Evolutionary conservation across 2,888 invertebrate species (phyloP).

Genomic region (Zygothrica quintamaculata): DNA sequence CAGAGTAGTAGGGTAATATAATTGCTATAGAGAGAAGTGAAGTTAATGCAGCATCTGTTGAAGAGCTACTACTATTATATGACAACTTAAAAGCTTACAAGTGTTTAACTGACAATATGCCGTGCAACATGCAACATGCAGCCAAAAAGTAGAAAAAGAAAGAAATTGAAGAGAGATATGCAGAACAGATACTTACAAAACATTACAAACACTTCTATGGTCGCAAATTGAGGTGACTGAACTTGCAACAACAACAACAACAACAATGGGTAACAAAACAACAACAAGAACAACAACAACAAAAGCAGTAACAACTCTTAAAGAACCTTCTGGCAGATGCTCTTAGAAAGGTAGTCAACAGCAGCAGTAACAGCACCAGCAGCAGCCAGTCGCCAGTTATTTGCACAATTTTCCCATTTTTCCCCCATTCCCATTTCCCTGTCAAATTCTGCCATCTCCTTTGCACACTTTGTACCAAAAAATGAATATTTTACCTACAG

Average conservation of each 20-base stretch:
- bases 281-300: slow-evolving; percentile 6
- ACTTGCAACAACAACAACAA: slow-evolving; percentile 41
- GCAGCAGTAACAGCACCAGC: no score
- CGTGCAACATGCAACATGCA: slow-evolving; percentile 11
- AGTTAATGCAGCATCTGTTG: no score
- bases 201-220: slow-evolving; percentile 50
- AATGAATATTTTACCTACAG: no score
- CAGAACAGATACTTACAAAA: slow-evolving; percentile 17
- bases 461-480: not conserved
- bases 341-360: slow-evolving; percentile 3
- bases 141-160: not conserved
- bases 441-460: no score
- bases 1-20: no score
- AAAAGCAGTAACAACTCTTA: not conserved
- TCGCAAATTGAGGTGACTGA: slow-evolving; percentile 61
- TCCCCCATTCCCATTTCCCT: not conserved
- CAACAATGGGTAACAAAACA: not conserved
- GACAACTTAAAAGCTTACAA: slow-evolving; percentile 26
- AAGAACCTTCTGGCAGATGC: not conserved
- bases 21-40: no score
- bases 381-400: slow-evolving; percentile 34
- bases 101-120: slow-evolving; percentile 1
- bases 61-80: not conserved
- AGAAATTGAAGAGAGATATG: not conserved
- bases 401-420: slow-evolving; percentile 40